A percentile compares a stretch with the other conserved stretches of the same genome.
phyloP scores from a whole-genome alignment of 2,797 vertebrate species.

The Ambastaia sidthimunki region DNA sequence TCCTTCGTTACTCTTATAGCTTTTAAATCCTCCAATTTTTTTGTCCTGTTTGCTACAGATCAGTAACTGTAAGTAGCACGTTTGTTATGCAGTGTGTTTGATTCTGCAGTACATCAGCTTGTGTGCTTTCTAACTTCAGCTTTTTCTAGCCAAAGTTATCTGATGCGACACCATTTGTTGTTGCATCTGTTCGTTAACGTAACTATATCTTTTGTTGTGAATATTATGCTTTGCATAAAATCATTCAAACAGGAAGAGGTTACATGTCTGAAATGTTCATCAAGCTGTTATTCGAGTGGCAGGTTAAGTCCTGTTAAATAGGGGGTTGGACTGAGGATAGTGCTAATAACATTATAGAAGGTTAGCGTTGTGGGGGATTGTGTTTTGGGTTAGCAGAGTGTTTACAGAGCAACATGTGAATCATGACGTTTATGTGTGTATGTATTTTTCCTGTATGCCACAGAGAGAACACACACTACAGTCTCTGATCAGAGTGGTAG shows the following conservation, averaged over 20 bases:
- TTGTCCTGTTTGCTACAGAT: neutral
- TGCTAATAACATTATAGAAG: conserved; percentile 71
- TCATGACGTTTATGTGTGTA: conserved; percentile 5
- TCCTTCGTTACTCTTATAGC: neutral
- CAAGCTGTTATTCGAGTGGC: neutral
- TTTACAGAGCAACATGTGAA: neutral
- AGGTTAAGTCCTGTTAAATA: conserved; percentile 61
- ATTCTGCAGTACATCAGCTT: neutral
- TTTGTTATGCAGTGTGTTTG: neutral
- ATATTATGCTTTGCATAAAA: neutral
- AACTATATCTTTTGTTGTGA: neutral
- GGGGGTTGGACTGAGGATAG: conserved; percentile 70
- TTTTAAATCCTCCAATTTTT: neutral
- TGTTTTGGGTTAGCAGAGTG: conserved; percentile 19
- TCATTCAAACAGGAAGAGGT: neutral
- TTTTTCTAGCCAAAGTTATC: too few relatives aligned
- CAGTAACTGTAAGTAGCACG: conserved; percentile 29
- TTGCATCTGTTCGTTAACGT: neutral
- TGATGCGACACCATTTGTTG: neutral
- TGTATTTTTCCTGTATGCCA: neutral
- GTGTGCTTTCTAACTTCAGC: neutral
- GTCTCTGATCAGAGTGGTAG: conserved; percentile 28
- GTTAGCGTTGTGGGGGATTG: conserved; percentile 18
- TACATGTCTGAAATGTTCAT: conserved; percentile 2
- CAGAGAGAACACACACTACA: conserved; percentile 21